Conservation (phyloP, 2,888 invertebrate species). For the Drosophila buzzatii region DNA sequence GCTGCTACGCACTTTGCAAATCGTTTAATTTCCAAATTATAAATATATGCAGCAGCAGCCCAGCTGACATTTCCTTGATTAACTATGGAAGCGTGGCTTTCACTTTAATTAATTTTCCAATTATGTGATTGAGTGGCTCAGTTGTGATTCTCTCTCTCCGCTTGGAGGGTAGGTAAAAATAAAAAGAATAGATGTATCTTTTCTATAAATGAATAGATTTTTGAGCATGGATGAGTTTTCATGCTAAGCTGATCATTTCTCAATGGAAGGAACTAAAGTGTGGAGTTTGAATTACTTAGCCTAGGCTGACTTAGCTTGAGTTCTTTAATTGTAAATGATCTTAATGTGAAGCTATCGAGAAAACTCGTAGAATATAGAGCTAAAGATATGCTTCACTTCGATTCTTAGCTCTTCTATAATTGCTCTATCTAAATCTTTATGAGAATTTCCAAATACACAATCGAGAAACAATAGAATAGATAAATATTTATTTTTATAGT, state of each 20-base stretch:
- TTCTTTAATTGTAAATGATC: background rate
- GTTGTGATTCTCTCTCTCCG: no score
- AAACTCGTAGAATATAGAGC: no score
- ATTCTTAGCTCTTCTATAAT: no score
- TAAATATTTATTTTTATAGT: no score
- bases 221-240: background rate
- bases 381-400: no score
- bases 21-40: constrained; percentile 77
- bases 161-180: background rate
- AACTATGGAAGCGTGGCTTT: constrained; percentile 56
- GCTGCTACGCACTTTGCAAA: constrained; percentile 55
- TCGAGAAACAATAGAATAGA: no score
- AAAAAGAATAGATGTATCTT: background rate
- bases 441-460: no score
- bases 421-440: no score
- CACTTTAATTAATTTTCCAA: constrained; percentile 67
- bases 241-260: background rate
- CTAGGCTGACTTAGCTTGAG: background rate
- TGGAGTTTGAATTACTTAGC: background rate
- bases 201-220: background rate
- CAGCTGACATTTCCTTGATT: constrained; percentile 72
- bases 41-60: constrained; percentile 48
- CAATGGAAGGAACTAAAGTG: background rate
- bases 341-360: background rate
- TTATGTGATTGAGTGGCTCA: constrained; percentile 14